These are phyloP conservation scores for Champsocephalus gunnari DNA, from an alignment of 2,797 vertebrate genomes.

Conservation along the genomic window DNA sequence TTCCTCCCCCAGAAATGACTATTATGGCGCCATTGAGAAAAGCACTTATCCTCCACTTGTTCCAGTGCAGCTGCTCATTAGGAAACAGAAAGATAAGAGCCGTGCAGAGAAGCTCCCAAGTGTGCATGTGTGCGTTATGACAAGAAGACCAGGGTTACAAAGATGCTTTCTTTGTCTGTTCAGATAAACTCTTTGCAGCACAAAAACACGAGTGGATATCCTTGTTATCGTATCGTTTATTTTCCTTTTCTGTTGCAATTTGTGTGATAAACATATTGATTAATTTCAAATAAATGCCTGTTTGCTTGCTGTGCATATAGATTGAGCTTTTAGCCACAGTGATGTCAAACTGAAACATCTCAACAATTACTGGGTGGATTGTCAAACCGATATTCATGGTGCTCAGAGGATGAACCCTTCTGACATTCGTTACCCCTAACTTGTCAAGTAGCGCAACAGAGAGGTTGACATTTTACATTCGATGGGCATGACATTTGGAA, in stretches of 20 bases:
- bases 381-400: background rate
- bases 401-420: background rate
- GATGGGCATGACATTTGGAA: background rate
- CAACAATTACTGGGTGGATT: no score
- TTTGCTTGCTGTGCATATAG: background rate
- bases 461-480: background rate
- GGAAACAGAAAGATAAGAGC: constrained; percentile 25
- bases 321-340: background rate
- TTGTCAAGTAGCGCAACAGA: background rate
- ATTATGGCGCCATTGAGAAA: constrained; percentile 61
- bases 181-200: background rate
- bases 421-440: no score
- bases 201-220: background rate
- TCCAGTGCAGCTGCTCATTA: constrained; percentile 74
- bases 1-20: constrained; percentile 52
- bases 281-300: background rate
- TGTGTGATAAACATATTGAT: background rate
- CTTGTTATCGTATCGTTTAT: no score
- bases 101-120: constrained; percentile 10
- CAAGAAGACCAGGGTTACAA: background rate
- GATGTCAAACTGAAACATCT: no score
- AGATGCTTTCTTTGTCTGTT: background rate
- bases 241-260: background rate
- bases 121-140: constrained; percentile 8
- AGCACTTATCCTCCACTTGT: constrained; percentile 67